Conservation (phyloP, 2,888 invertebrate genomes). For the Pilophorus perplexus region DNA sequence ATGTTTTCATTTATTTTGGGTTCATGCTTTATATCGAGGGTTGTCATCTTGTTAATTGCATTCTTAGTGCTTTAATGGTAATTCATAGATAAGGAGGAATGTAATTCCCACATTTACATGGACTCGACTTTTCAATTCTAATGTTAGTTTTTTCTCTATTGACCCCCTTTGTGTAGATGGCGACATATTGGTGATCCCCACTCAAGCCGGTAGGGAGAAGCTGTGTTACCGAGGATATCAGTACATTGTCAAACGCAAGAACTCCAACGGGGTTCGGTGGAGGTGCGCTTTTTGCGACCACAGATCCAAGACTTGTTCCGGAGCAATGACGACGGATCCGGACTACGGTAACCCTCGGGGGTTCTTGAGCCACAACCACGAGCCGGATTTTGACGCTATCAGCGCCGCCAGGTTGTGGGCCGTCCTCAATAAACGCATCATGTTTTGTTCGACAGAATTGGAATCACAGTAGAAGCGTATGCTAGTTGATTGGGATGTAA, state of each 20-base stretch:
- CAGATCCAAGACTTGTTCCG: not conserved
- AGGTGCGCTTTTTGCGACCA: not conserved
- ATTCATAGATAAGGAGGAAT: no score
- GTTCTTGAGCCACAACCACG: not conserved
- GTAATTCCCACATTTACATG: no score
- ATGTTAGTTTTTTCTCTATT: no score
- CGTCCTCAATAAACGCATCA: not conserved
- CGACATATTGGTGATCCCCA: constrained; percentile 10
- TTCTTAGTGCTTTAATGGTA: no score
- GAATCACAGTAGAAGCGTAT: not conserved
- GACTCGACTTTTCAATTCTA: no score
- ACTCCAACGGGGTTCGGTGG: not conserved
- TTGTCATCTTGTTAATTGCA: no score
- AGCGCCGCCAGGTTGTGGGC: not conserved
- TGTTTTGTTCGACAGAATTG: not conserved
- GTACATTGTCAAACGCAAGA: constrained; percentile 27
- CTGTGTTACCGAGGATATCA: constrained; percentile 16
- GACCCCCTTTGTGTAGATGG: no score
- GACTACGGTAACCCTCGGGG: not conserved
- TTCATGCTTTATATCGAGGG: no score
- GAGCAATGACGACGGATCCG: constrained; percentile 1
- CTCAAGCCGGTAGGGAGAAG: constrained; percentile 2
- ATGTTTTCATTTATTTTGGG: no score
- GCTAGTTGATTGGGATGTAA: no score
- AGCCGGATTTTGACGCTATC: not conserved